These are phyloP conservation scores for Microcebus lehilahytsara DNA, from an alignment of 2,113 vertebrate species.

Conservation along the genomic window DNA sequence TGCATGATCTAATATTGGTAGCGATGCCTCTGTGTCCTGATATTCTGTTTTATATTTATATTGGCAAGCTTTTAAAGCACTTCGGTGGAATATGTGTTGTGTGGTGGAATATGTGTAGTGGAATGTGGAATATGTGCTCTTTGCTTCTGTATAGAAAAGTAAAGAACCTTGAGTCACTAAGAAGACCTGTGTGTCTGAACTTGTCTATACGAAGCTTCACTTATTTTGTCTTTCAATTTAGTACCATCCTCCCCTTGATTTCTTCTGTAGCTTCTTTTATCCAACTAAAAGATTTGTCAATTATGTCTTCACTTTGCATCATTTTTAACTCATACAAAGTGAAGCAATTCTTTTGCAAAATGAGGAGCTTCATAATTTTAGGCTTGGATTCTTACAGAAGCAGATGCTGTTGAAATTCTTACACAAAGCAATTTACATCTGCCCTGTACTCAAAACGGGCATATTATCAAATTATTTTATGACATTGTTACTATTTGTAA, in stretches of 20 bases:
- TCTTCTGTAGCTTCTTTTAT: not conserved
- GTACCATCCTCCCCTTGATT: not conserved
- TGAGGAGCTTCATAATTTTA: not conserved
- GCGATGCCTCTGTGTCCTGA: not conserved
- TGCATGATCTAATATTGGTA: not conserved
- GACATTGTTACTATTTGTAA: not conserved
- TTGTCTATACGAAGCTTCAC: not conserved
- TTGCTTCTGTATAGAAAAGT: not conserved
- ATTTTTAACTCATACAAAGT: not conserved
- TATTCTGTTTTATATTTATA: conserved; percentile 22
- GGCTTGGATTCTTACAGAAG: not conserved
- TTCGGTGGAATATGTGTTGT: not conserved
- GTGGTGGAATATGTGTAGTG: too few relatives aligned
- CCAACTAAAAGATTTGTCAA: not conserved
- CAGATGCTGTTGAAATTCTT: not conserved
- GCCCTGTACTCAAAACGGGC: not conserved
- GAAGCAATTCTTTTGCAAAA: not conserved
- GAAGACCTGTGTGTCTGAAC: not conserved
- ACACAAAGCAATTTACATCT: not conserved
- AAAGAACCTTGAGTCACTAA: not conserved
- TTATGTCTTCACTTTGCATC: not conserved
- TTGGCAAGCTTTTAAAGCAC: not conserved
- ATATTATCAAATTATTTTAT: not conserved
- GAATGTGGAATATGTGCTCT: not conserved
- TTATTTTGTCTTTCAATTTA: not conserved